Base-by-base conservation (phyloP, 2,888 invertebrate species). In the Agrilus cyanescens region DNA sequence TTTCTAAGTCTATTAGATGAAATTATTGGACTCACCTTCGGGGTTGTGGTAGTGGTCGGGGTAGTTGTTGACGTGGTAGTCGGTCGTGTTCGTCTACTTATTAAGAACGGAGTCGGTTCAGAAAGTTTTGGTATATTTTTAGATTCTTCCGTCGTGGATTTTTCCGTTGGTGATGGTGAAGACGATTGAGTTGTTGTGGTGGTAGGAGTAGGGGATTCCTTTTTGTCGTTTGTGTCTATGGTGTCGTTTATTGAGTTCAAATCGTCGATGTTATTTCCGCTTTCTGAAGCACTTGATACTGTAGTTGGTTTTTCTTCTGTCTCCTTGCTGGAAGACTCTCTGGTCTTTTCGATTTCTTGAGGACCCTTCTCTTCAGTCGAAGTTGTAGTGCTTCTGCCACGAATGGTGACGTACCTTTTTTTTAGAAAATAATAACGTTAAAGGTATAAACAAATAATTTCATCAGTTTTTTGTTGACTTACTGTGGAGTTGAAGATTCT, bases 401-500 rank as follows among this genome's bases (percentile, higher is more conserved):
- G 47, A 33, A 51, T 42, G 34, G 49, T 50, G 18, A 48, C 48
- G 29, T 53, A 53, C 32, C 53, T 53, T 31, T 12, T 38, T 13
- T 31, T 14, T 20, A 29, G 5, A 43, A 13, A 33, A 25, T 35
- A 20, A 33, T 10, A 36, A 16, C 13, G 13, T 34, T 37, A 32
- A 33, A 12, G 8, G 30, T 12, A 18, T 36, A 18, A 18, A 14
- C 4, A 12, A 20, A 20, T n/a, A 30, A 8, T 12, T 12, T 20
- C 29, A 30, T 43, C 32, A 42, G 32, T 1, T 12, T 38, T 37
- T 43, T 30, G 32, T 6, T 12, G 46, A 10, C 70, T 68, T 65
- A 75, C 74, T 67, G 70, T 15, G 62, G 58, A 41, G 74, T 73
- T 8, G 72, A 69, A 10, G 68, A 56, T 53, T 70, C 71, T 48